Conservation (phyloP, 2,113 vertebrate genomes). For the Pangasianodon hypophthalmus region DNA sequence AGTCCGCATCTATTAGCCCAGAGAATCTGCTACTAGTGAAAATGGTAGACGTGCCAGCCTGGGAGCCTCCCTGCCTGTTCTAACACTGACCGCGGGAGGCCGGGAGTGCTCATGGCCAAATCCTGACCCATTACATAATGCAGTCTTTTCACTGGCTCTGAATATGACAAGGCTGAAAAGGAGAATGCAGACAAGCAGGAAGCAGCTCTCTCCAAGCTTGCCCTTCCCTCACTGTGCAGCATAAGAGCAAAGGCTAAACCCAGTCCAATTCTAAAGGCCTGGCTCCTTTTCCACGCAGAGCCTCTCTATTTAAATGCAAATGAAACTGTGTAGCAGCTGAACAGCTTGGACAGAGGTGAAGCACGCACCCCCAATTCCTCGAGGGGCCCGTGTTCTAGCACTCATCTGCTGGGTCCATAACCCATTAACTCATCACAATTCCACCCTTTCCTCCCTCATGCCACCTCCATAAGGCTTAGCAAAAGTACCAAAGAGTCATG, state of each 20-base stretch:
- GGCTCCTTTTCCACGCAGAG: slow-evolving; percentile 38
- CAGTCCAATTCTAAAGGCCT: slow-evolving; percentile 36
- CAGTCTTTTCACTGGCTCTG: slow-evolving; percentile 32
- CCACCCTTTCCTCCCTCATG: not conserved
- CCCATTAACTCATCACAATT: slow-evolving; percentile 26
- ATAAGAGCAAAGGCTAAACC: slow-evolving; percentile 45
- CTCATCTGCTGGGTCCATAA: slow-evolving; percentile 47
- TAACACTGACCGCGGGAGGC: slow-evolving; percentile 29
- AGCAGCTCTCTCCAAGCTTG: slow-evolving; percentile 45
- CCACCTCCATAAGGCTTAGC: not conserved
- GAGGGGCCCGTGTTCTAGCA: slow-evolving; percentile 61
- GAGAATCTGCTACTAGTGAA: not conserved
- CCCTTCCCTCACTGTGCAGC: slow-evolving; percentile 38
- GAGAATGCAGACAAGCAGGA: slow-evolving; percentile 45
- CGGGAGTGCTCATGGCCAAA: slow-evolving; percentile 42
- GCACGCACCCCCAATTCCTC: slow-evolving; percentile 47
- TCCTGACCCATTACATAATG: slow-evolving; percentile 51
- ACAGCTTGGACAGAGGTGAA: slow-evolving; percentile 67
- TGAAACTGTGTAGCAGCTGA: slow-evolving; percentile 63
- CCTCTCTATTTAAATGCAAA: slow-evolving; percentile 76
- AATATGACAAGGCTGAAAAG: slow-evolving; percentile 53
- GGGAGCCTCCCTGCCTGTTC: slow-evolving; percentile 1
- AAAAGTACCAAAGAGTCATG: not conserved
- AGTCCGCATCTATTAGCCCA: not conserved
- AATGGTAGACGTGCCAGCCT: slow-evolving; percentile 21